Percentiles rank a stretch among this genome's conserved stretches.
Evolutionary conservation across 1,140 invertebrate genomes (phyloP).

Genomic region (Aleiodes sp.): DNA sequence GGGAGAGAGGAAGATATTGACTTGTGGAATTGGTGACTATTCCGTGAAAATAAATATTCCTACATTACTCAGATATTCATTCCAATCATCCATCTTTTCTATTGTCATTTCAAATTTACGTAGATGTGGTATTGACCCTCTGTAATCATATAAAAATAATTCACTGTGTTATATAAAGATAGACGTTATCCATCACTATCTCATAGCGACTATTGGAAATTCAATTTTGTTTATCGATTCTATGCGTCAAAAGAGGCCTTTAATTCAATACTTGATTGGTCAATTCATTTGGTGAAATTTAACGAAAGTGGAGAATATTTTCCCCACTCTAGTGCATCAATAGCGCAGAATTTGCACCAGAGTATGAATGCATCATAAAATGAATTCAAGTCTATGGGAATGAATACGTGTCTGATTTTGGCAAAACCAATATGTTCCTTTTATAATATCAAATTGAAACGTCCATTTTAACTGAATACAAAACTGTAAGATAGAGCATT

Average conservation of each 20-base stretch:
- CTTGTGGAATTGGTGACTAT: neutral
- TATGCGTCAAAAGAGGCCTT: neutral
- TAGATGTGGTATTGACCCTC: neutral
- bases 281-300: constrained; percentile 21
- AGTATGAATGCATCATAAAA: neutral
- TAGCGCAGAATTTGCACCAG: neutral
- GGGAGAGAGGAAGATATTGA: neutral
- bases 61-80: neutral
- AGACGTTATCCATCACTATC: no score
- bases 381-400: neutral
- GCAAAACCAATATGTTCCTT: neutral
- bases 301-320: neutral
- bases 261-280: constrained; percentile 7
- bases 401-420: neutral
- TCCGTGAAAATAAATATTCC: neutral
- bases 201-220: no score
- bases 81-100: neutral
- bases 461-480: neutral
- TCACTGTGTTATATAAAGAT: no score
- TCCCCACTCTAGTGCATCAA: no score
- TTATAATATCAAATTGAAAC: no score
- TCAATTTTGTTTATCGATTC: neutral
- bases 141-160: neutral
- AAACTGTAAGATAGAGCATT: neutral
- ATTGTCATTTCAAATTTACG: neutral